These are phyloP conservation scores for Megaceryle maxima DNA, from an alignment of 2,113 vertebrate species.

Conservation along the genomic window DNA sequence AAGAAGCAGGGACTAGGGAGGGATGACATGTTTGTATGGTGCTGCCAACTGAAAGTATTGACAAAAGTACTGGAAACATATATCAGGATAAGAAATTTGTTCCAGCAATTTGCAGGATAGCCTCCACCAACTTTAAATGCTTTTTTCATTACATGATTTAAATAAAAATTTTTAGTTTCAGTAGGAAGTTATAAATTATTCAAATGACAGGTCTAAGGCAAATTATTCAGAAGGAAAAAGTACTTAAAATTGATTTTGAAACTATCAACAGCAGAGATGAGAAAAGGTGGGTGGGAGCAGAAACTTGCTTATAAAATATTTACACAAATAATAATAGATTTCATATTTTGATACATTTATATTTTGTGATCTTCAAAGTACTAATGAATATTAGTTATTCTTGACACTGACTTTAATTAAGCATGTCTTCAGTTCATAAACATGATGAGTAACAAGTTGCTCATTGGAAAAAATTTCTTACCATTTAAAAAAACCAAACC, in stretches of 20 bases:
- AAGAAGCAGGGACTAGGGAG: not conserved
- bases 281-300: not conserved
- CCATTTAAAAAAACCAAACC: not conserved
- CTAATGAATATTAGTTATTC: not conserved
- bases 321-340: not conserved
- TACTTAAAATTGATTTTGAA: constrained; percentile 39
- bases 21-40: not conserved
- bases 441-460: not conserved
- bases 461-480: not conserved
- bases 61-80: not conserved
- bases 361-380: not conserved
- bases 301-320: not conserved
- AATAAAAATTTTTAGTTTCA: constrained; percentile 22
- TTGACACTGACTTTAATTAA: not conserved
- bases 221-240: constrained; percentile 13
- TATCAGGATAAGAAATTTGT: not conserved
- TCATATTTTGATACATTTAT: not conserved
- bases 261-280: not conserved
- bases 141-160: not conserved
- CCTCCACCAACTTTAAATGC: not conserved
- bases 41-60: not conserved
- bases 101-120: not conserved
- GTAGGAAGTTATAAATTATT: constrained; percentile 17
- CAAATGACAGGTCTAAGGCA: not conserved
- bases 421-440: not conserved